Evolutionary conservation across 2,888 invertebrate species (phyloP), one percentile per base, ranked within the genome.

Genomic region (Lasioglossum calceatum): DNA sequence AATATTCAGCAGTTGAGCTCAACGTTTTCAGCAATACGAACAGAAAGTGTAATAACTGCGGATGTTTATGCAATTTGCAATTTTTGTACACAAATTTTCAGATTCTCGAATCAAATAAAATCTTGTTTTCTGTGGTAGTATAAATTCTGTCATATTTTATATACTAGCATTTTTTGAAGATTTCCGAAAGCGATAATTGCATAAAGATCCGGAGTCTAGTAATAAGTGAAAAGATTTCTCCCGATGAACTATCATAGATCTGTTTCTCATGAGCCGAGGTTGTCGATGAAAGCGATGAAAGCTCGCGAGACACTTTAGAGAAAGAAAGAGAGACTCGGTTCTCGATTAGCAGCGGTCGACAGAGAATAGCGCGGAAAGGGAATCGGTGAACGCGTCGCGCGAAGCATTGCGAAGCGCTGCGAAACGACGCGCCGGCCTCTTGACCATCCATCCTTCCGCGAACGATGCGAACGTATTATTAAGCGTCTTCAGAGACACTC

Each of bases 401-500:
- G 54, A 23, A 2, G 54, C 23, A 54, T 0, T 19, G 23, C 27
- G 61, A 61, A 5, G 27, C 61, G 14, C 14, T 5, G 27, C 27
- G 61, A 61, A 61, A n/a, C 61, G 61, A 23, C 47, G 61, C 39
- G 77, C 8, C 36, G 27, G 73, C 36, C 23, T n/a, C 72, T 44
- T 50, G 74, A 54, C 67, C 74, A 42, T 50, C 67, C 80, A 27
- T 75, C 39, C 58, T 58, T 61, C 8, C 47, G 32, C 80, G 71
- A 47, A 79, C 79, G 44, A 32, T 73, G 23, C 44, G n/a, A 75
- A 32, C 70, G 75, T 82, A 79, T 83, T 58, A 79, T 71, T 71
- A 61, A 47, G 71, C 58, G n/a, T 83, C 81, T 79, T 54, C 79
- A 16, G 74, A 76, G 87, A 70, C 79, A 82, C 71, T 82, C 77